Evolutionary conservation across 2,797 vertebrate species (phyloP), one percentile per base, ranked within the genome.

Genomic region (Cygnus olor): DNA sequence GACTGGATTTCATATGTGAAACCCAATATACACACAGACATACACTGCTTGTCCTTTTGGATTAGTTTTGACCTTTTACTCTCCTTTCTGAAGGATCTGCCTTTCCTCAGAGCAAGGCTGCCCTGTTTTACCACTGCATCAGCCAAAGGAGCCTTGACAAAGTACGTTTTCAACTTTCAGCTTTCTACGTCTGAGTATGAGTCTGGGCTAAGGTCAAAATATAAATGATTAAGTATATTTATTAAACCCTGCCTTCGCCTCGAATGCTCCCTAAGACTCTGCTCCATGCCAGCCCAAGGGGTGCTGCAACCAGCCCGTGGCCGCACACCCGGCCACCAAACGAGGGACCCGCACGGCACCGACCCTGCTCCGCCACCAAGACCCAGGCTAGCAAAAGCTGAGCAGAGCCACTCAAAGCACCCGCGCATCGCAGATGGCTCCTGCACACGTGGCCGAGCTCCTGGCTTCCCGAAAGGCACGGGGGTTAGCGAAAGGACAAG

Each of bases 1-100:
- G 89, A 96, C 96, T 94, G 95, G 95, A 96, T 97, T 98, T 98
- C 97, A 96, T 95, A 98, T 96, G 96, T 97, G 98, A 98, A 98
- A 98, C 96, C 90, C 96, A 97, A 97, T 96, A 97, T 89, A 93
- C 93, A 97, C 82, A 96, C 93, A 97, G 94, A 97, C 95, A 97
- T 88, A 94, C 95, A 94, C 95, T 90, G 97, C 93, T 97, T 97
- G 96, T 98, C 96, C 96, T 97, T 95, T 91, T 71, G 95, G 97
- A 97, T 98, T 97, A 97, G 96, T 89, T 56, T 88, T 97, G 96
- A 97, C 95, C 95, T 96, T 96, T 96, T 82, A 93, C 91, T 97
- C 97, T 97, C 88, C 90, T 96, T 93, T 90, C 95, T 85, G 90
- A 93, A 95, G 94, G 95, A 78, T 96, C 95, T 96, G 96, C 91